A percentile compares a stretch with the other conserved stretches of the same genome.
These are phyloP conservation scores for Gryllus bimaculatus DNA, from an alignment of 1,140 invertebrate species.

Conservation along the genomic window DNA sequence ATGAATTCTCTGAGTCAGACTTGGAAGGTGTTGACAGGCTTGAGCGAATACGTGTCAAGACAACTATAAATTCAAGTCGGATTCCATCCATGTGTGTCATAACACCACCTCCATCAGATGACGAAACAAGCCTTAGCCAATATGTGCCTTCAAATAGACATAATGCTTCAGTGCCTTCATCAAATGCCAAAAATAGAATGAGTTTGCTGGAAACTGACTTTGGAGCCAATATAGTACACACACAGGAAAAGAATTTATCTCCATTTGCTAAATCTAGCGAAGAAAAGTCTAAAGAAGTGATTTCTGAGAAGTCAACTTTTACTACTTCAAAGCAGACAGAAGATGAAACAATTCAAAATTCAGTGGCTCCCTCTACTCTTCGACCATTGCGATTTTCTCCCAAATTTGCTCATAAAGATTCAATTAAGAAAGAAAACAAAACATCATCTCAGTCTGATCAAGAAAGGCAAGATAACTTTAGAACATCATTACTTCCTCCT, in stretches of 20 bases:
- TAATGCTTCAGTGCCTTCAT: neutral
- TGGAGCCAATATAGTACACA: neutral
- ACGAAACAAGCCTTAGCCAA: constrained; percentile 45
- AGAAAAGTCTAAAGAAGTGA: neutral
- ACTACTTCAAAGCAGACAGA: neutral
- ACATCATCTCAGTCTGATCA: neutral
- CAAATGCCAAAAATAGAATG: neutral
- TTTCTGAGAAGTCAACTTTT: neutral
- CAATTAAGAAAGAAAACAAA: neutral
- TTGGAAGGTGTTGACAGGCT: constrained; percentile 73
- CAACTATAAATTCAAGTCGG: constrained; percentile 72
- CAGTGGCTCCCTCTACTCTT: neutral
- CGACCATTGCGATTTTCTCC: neutral
- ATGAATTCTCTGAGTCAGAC: constrained; percentile 68
- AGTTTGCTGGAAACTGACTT: constrained; percentile 1
- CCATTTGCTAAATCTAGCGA: too few relatives aligned
- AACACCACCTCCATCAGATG: constrained; percentile 76
- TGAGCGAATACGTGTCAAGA: constrained; percentile 75
- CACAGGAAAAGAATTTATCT: neutral
- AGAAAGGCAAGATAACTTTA: neutral
- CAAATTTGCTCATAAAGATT: neutral
- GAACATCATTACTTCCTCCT: constrained; percentile 40
- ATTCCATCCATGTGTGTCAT: constrained; percentile 90
- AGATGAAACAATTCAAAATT: neutral
- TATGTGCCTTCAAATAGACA: constrained; percentile 16